A percentile compares a stretch with the other conserved stretches of the same genome.
These are phyloP conservation scores for Malaclemys terrapin DNA, from an alignment of 2,113 vertebrate genomes.

Conservation along the genomic window DNA sequence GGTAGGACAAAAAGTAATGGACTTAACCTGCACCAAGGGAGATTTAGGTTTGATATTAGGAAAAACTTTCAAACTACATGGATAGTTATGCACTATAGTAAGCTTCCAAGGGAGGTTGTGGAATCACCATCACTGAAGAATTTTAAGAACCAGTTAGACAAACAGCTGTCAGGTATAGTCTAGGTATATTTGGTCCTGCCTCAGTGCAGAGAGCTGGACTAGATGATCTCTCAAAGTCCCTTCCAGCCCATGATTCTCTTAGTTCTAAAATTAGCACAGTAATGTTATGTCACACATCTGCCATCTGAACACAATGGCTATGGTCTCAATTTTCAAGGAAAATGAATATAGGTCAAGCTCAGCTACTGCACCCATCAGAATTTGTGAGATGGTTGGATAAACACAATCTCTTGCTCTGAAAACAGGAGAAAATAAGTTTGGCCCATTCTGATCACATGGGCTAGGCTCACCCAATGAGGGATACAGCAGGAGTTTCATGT, in stretches of 20 bases:
- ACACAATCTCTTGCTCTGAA: background rate
- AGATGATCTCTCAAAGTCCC: background rate
- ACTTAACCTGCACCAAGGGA: too few species aligned
- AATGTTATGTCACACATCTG: background rate
- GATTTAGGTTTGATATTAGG: too few species aligned
- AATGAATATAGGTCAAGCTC: background rate
- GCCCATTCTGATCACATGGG: background rate
- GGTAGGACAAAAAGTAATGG: too few species aligned
- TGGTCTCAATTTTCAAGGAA: slow-evolving; percentile 12
- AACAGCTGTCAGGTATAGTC: too few species aligned
- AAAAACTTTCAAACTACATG: too few species aligned
- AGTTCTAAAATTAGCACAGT: slow-evolving; percentile 40
- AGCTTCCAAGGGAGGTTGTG: too few species aligned
- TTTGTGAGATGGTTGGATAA: background rate
- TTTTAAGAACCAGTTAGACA: too few species aligned
- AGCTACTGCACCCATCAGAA: background rate
- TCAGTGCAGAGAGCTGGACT: background rate
- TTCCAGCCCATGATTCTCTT: background rate
- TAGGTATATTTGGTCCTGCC: background rate
- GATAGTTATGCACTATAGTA: too few species aligned
- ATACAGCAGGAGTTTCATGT: background rate
- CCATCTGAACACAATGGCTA: background rate
- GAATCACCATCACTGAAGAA: too few species aligned
- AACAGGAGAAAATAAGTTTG: background rate
- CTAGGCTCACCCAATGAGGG: background rate